Evolutionary conservation across 2,797 vertebrate species (phyloP).

Genomic region (Orestias chungarensis): DNA sequence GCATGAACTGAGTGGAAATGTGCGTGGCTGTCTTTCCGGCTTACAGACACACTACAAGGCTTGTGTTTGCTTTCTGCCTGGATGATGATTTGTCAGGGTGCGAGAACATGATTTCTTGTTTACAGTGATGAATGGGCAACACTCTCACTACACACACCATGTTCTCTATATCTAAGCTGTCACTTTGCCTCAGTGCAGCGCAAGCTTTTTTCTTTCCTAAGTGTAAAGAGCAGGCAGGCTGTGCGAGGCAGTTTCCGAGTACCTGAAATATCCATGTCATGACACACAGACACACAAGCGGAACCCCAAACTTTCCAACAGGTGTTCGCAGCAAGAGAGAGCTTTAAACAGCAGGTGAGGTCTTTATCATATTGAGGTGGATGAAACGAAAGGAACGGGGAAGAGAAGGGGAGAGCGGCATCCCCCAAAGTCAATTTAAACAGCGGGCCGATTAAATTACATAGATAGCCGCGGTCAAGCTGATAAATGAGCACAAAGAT

Average conservation of each 20-base stretch:
- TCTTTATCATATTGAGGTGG: conserved; percentile 74
- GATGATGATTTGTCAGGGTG: conserved; percentile 77
- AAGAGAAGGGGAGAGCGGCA: conserved; percentile 58
- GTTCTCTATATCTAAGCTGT: conserved; percentile 73
- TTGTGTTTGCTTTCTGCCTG: conserved; percentile 73
- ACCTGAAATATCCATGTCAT: conserved; percentile 53
- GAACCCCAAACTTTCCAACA: conserved; percentile 47
- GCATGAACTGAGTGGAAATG: conserved; percentile 58
- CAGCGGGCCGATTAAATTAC: conserved; percentile 78
- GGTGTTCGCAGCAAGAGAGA: conserved; percentile 49
- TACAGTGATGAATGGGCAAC: conserved; percentile 81
- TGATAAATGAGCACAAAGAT: conserved; percentile 77
- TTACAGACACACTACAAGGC: conserved; percentile 41
- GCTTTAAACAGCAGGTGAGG: conserved; percentile 66
- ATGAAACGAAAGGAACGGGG: conserved; percentile 51
- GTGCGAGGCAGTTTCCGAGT: conserved; percentile 55
- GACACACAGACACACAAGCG: conserved; percentile 24
- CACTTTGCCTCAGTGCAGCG: conserved; percentile 66
- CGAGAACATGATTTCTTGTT: conserved; percentile 75
- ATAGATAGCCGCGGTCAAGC: conserved; percentile 64
- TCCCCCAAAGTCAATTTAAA: conserved; percentile 80
- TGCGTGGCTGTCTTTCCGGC: conserved; percentile 46
- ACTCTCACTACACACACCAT: conserved; percentile 57
- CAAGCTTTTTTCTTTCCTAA: conserved; percentile 53
- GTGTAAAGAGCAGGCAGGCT: conserved; percentile 62